Evolutionary conservation across 2,888 invertebrate genomes (phyloP).

Genomic region (Chrysolina haemoptera): DNA sequence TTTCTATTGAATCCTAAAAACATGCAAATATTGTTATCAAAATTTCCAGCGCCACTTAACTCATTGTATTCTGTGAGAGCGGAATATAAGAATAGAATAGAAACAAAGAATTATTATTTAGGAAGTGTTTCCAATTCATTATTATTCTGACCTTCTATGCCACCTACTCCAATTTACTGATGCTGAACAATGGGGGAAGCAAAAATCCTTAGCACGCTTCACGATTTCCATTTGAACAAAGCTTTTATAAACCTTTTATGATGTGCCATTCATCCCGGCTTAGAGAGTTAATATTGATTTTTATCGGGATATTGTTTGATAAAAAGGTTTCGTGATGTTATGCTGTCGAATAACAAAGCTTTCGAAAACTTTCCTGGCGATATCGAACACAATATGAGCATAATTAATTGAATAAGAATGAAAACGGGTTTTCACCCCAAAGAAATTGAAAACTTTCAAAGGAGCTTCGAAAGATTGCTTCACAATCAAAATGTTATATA

Average conservation of each 20-base stretch:
- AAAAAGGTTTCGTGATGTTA: conserved; percentile 51
- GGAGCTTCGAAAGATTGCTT: neutral
- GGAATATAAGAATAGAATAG: conserved; percentile 5
- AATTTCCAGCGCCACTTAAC: neutral
- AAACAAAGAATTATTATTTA: conserved; percentile 32
- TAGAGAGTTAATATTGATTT: conserved; percentile 58
- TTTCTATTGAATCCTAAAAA: no score
- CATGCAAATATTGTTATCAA: neutral
- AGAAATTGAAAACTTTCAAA: neutral
- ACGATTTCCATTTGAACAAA: conserved; percentile 57
- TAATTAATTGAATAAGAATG: conserved; percentile 48
- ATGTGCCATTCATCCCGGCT: conserved; percentile 51
- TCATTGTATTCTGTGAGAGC: neutral
- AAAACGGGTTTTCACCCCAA: conserved; percentile 20
- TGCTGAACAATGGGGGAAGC: conserved; percentile 45
- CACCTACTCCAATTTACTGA: conserved; percentile 47
- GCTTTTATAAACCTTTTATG: conserved; percentile 56
- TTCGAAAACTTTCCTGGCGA: conserved; percentile 45
- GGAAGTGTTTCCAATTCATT: conserved; percentile 40
- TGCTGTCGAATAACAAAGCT: conserved; percentile 38
- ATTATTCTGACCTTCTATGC: conserved; percentile 45
- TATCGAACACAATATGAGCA: conserved; percentile 39
- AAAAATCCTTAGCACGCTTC: conserved; percentile 47
- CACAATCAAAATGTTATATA: neutral
- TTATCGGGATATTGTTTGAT: conserved; percentile 54